A percentile compares a stretch with the other conserved stretches of the same genome.
phyloP scores from a whole-genome alignment of 1,140 invertebrate species.

The Listronotus bonariensis region DNA sequence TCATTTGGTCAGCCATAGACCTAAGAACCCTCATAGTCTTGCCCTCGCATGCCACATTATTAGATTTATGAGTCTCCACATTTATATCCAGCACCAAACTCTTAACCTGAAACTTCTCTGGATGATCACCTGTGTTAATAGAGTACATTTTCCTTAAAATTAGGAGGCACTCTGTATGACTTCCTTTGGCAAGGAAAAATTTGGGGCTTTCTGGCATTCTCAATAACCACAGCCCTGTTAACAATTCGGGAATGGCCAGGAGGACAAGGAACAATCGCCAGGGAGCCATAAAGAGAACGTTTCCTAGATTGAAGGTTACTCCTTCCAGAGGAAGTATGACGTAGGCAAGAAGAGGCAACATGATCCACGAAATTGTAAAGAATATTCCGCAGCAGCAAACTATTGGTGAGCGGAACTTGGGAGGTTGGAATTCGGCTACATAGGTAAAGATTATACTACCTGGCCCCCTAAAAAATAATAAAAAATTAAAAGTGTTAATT shows the following conservation, averaged over 20 bases:
- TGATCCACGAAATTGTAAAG: conserved; percentile 65
- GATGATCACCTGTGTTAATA: conserved; percentile 61
- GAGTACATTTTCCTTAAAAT: conserved; percentile 65
- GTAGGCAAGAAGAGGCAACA: conserved; percentile 61
- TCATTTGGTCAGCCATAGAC: conserved; percentile 60
- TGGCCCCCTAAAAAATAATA: no score
- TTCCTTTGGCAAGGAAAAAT: conserved; percentile 69
- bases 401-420: conserved; percentile 60
- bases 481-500: no score
- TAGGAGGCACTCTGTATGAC: conserved; percentile 62
- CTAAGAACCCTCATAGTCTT: conserved; percentile 57
- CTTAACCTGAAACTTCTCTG: conserved; percentile 57
- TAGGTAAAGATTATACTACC: conserved; percentile 65
- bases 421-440: conserved; percentile 66
- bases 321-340: conserved; percentile 54
- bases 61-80: background rate
- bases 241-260: conserved; percentile 61
- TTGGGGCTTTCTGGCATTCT: conserved; percentile 77
- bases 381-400: conserved; percentile 66
- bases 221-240: conserved; percentile 59
- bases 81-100: conserved; percentile 41
- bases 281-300: conserved; percentile 36
- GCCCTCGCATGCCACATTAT: conserved; percentile 38
- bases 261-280: conserved; percentile 69
- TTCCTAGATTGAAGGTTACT: conserved; percentile 27